Evolutionary conservation across 2,888 invertebrate species (phyloP).

Genomic region (Invenusta paracnida): DNA sequence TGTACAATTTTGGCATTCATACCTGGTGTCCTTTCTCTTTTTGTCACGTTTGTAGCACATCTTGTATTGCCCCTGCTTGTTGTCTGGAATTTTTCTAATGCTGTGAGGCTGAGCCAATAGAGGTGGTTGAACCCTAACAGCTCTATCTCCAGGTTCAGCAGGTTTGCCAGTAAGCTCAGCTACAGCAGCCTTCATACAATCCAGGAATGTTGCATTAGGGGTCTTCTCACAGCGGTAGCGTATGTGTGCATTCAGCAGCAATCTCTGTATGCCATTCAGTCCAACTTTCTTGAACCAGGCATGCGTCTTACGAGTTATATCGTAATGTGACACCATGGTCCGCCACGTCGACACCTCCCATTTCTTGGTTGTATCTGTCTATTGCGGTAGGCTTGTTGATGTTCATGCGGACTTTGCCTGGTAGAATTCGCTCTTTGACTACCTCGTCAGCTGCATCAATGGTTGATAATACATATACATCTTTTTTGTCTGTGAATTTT

Average conservation of each 20-base stretch:
- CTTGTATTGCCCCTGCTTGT: constrained; percentile 30
- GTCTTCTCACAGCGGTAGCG: constrained; percentile 33
- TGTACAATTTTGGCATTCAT: constrained; percentile 19
- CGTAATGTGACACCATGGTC: constrained; percentile 27
- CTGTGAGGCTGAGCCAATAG: constrained; percentile 18
- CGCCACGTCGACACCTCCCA: constrained; percentile 30
- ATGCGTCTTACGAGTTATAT: constrained; percentile 4
- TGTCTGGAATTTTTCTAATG: constrained; percentile 5
- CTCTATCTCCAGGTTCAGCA: constrained; percentile 28
- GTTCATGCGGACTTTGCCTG: constrained; percentile 19
- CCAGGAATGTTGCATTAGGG: constrained; percentile 17
- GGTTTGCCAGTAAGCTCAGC: constrained; percentile 26
- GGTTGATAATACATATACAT: constrained; percentile 11
- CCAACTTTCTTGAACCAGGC: constrained; percentile 34
- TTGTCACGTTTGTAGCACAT: constrained; percentile 26
- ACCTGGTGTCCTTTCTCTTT: constrained; percentile 20
- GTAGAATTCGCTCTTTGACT: constrained; percentile 19
- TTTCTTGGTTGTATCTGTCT: constrained; percentile 19
- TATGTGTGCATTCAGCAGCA: constrained; percentile 26
- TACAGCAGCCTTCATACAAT: constrained; percentile 24
- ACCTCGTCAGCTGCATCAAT: constrained; percentile 30
- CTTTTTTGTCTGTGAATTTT: constrained; percentile 31
- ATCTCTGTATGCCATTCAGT: constrained; percentile 35
- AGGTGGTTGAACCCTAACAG: background rate
- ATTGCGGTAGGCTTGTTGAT: constrained; percentile 36